phyloP scores from a whole-genome alignment of 2,113 vertebrate genomes.

The Centrocercus urophasianus region DNA sequence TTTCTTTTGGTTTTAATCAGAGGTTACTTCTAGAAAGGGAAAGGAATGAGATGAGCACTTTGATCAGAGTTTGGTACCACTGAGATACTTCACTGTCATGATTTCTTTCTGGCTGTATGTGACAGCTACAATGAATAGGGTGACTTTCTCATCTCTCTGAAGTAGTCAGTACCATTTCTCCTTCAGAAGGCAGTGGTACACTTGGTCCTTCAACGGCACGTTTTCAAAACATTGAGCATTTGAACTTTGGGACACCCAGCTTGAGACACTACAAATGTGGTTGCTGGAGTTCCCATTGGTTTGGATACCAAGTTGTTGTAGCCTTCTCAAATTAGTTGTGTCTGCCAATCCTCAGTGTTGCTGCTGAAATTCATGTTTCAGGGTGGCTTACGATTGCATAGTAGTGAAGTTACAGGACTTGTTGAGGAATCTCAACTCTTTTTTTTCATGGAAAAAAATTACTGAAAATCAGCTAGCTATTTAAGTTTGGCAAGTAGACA shows the following conservation, averaged over 20 bases:
- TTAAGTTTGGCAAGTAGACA: background rate
- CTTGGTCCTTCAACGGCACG: background rate
- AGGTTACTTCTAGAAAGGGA: background rate
- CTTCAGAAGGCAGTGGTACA: background rate
- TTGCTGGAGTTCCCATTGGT: background rate
- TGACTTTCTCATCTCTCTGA: background rate
- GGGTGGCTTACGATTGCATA: background rate
- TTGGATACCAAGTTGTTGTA: background rate
- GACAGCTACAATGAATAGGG: background rate
- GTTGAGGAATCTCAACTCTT: background rate
- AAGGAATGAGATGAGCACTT: background rate
- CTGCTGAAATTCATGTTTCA: background rate
- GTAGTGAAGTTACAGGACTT: background rate
- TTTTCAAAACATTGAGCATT: background rate
- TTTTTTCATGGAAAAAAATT: background rate
- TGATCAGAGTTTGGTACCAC: background rate
- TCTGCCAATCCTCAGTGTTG: background rate
- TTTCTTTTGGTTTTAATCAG: background rate
- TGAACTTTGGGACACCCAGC: background rate
- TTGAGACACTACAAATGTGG: background rate
- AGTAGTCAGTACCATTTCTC: background rate
- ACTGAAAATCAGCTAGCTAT: background rate
- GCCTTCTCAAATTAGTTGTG: background rate
- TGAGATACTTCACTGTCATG: background rate
- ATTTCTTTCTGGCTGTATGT: background rate